phyloP scores from a whole-genome alignment of 1,140 invertebrate species.

The Lordiphosa stackelbergi region DNA sequence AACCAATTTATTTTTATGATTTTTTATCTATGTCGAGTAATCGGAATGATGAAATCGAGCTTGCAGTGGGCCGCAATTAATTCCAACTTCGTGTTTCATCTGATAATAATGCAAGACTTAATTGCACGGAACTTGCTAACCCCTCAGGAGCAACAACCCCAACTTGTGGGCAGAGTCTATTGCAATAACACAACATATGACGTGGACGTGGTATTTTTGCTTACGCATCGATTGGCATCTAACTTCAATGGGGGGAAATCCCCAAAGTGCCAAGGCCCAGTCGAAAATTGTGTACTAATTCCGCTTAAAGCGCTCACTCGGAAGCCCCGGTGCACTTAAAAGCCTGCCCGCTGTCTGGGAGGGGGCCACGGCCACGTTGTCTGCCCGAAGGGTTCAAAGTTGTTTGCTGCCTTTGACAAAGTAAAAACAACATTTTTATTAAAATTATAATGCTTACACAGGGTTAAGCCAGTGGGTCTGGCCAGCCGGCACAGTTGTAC shows the following conservation, averaged over 20 bases:
- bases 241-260: slow-evolving; percentile 42
- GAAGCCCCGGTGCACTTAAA: slow-evolving; percentile 30
- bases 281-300: slow-evolving; percentile 39
- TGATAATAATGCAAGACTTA: slow-evolving; percentile 49
- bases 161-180: slow-evolving; percentile 4
- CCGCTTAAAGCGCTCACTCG: slow-evolving; percentile 50
- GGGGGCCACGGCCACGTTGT: slow-evolving; percentile 17
- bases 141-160: slow-evolving; percentile 29
- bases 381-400: slow-evolving; percentile 53
- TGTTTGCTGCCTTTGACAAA: slow-evolving; percentile 14
- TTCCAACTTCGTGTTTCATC: slow-evolving; percentile 33
- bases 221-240: slow-evolving; percentile 65
- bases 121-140: slow-evolving; percentile 63
- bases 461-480: slow-evolving; percentile 18
- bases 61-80: slow-evolving; percentile 43
- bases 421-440: slow-evolving; percentile 26
- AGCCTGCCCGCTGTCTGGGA: slow-evolving; percentile 13
- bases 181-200: slow-evolving; percentile 54
- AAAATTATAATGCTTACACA: slow-evolving; percentile 64
- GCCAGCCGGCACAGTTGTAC: slow-evolving; percentile 31
- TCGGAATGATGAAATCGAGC: slow-evolving; percentile 67
- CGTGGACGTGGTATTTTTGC: slow-evolving; percentile 29
- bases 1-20: slow-evolving; percentile 66
- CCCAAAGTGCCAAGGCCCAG: slow-evolving; percentile 17
- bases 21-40: slow-evolving; percentile 48